Base-by-base conservation (phyloP, 1,140 invertebrate species). In the Panagrolaimus sp. region DNA sequence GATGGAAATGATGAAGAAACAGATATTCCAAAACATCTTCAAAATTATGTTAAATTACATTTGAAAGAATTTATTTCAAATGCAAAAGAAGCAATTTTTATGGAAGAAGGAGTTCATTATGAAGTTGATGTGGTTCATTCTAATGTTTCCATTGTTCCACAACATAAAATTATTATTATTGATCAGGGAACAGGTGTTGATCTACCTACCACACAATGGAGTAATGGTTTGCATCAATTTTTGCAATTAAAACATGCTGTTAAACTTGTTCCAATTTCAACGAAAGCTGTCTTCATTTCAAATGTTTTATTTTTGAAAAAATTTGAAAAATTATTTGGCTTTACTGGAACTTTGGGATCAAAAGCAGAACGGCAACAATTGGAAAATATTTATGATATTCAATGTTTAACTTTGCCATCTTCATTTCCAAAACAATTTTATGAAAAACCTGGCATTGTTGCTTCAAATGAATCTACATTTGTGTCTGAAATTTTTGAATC, bases 211-310 rank as follows among this genome's bases (percentile, higher is more conserved):
- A 80, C 80, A 10, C 80, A 84, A 64, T 85, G 83, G 83, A 79
- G 77, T 45, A 78, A 83, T 43, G 85, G 73, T 1, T 65, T 85
- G 1, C 84, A 85, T 67, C 84, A 85, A 65, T 85, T 85, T 69
- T 68, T 85, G 1, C 84, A 85, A 67, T 68, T 85, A 1, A 85
- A 85, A 69, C 83, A 85, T 66, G 82, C 80, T n/a, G 77, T 82
- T 21, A 80, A 78, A 43, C 38, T 85, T 0, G 78, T 80, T 0
- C 62, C 76, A 10, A 73, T 84, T 44, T 83, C 78, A 44, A 69
- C 85, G 7, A 85, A 83, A 65, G 78, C 79, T 26, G 79, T 83
- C 43, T 85, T 84, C 65, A 74, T 84, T 38, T 85, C 84, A 0
- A 85, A 85, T 70, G 79, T 84, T 9, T 74, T 74, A 2, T 85